A percentile compares a stretch with the other conserved stretches of the same genome.
Evolutionary conservation across 2,113 vertebrate genomes (phyloP).

Genomic region (Rhinolophus sinicus): DNA sequence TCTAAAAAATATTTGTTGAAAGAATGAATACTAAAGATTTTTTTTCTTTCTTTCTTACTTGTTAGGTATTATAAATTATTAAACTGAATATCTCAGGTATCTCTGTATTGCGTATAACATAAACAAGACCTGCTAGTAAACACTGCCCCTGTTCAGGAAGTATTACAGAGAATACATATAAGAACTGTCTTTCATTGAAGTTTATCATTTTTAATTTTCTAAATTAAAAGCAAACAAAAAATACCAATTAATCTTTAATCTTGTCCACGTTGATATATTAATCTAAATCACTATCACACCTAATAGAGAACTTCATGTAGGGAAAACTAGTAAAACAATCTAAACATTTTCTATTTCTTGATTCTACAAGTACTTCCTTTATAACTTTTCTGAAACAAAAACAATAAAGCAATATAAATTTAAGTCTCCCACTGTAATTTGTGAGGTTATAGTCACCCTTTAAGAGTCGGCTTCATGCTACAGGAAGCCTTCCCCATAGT

Average conservation of each 20-base stretch:
- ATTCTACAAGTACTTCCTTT: not conserved
- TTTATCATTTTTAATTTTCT: not conserved
- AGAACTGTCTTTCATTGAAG: not conserved
- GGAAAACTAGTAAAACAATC: slow-evolving; percentile 34
- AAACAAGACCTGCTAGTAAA: not conserved
- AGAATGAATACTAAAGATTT: not conserved
- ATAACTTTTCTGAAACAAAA: not conserved
- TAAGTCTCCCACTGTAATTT: not conserved
- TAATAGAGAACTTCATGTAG: not conserved
- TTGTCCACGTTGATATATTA: not conserved
- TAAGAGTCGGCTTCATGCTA: not conserved
- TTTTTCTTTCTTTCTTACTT: not conserved
- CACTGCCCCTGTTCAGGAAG: not conserved
- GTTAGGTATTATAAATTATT: not conserved
- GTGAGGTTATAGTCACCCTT: not conserved
- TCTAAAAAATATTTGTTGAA: not conserved
- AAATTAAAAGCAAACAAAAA: not conserved
- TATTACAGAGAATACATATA: not conserved
- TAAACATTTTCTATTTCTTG: not conserved
- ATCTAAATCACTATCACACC: not conserved
- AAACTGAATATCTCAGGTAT: not conserved
- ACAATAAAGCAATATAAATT: not conserved
- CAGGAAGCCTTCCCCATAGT: not conserved
- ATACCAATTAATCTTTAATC: not conserved
- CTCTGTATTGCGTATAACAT: not conserved